phyloP scores from a whole-genome alignment of 2,113 vertebrate genomes.

The Leucopsar rothschildi region DNA sequence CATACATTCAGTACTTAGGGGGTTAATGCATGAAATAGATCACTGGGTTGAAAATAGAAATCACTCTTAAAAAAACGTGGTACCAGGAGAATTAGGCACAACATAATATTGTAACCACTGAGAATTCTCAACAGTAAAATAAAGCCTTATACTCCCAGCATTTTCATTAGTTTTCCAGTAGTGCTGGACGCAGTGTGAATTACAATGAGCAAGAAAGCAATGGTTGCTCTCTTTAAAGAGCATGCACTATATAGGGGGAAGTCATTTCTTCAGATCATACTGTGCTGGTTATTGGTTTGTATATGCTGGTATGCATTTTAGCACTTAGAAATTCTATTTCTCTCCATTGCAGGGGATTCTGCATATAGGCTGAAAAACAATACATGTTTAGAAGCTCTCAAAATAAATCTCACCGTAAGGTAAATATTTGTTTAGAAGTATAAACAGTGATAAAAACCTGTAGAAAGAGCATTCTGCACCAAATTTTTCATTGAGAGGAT shows the following conservation, averaged over 20 bases:
- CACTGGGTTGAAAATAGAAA: constrained; percentile 75
- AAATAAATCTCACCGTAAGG: background rate
- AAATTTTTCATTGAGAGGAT: background rate
- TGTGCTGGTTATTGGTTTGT: constrained; percentile 42
- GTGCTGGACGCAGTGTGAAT: constrained; percentile 72
- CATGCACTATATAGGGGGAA: constrained; percentile 1
- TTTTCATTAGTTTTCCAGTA: constrained; percentile 83
- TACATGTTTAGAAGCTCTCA: background rate
- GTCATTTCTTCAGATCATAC: constrained; percentile 23
- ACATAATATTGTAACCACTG: constrained; percentile 70
- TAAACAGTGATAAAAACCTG: background rate
- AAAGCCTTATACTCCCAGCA: constrained; percentile 71
- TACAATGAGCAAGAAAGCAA: constrained; percentile 74
- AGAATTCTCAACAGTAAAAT: constrained; percentile 81
- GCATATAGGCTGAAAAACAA: constrained; percentile 4
- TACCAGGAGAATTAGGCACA: constrained; percentile 73
- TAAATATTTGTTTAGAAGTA: constrained; percentile 45
- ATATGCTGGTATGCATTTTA: constrained; percentile 19
- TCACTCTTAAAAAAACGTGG: constrained; percentile 57
- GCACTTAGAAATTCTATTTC: constrained; percentile 17
- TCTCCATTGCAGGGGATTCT: constrained; percentile 1
- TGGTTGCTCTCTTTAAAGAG: constrained; percentile 64
- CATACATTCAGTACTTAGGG: constrained; percentile 7
- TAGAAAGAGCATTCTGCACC: background rate
- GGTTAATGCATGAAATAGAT: constrained; percentile 72